Evolutionary conservation across 1,140 invertebrate species (phyloP), one percentile per base, ranked within the genome.

Genomic region (Homalodisca vitripennis): DNA sequence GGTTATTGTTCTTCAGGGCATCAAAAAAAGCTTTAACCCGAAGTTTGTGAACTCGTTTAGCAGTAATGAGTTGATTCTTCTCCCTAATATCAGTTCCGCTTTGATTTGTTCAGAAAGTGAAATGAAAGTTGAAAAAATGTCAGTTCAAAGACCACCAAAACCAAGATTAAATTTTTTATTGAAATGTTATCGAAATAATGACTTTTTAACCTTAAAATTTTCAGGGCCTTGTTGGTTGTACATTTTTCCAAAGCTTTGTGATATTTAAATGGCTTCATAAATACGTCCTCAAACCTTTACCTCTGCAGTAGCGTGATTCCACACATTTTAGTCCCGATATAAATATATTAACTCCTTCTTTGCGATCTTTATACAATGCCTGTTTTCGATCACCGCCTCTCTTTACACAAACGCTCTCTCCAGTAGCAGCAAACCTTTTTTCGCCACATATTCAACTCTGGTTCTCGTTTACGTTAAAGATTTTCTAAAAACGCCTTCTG

Each of bases 11-110:
- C 14, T 26, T 29, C n/a, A 20, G 20, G 34, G 17, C 17, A 31
- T 14, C n/a, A 26, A 2, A 65, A 65, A 65, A 65, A 1, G 17
- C 32, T 31, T 65, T 26, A 34, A 31, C 63, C 26, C 30, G 12
- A 41, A 22, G 17, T 65, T 65, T 65, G 63, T 65, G 63, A 22
- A n/a, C n/a, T n/a, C n/a, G 51, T 55, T 20, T 20, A 12, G 17
- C 10, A 20, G 6, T 55, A 6, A 55, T 6, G 17, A 12, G 6
- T n/a, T 12, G 6, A 20, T 55, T 10, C 51, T 55, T 55, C 17
- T 22, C 24, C 6, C 22, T 55, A 12, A 10, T 10, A 6, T 20
- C 6, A 12, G 24, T 55, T 22, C 20, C 20, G 6, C 20, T 55
- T 22, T 26, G 17, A 10, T 20, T 22, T 17, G 6, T 10, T 41